Evolutionary conservation across 2,888 invertebrate species (phyloP), one percentile per base, ranked within the genome.

Genomic region (Heliconius ethilla): DNA sequence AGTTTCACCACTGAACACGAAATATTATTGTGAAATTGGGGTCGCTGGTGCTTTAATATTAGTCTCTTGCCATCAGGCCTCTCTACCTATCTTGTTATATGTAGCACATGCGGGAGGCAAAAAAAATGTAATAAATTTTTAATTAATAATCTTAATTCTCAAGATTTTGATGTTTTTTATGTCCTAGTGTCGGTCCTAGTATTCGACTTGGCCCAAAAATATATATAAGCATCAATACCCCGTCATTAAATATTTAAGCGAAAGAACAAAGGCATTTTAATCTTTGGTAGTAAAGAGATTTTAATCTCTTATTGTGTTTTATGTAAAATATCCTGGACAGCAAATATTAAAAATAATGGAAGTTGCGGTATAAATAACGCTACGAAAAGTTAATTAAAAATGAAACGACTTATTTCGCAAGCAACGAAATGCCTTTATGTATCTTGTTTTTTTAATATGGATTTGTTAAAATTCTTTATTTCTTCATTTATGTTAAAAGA

Each of bases 371-470:
- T 63, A 75, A 75, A 77, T 78, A 80, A 78, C 74, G 78, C 77
- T 67, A 78, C 75, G 74, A 65, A 77, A 76, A 78, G 62, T 79
- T 80, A 81, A 81, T 80, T 80, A 79, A 81, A 81, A 78, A 75
- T 40, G 72, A n/a, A 78, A 80, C 70, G 78, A 76, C 76, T 65
- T 72, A 76, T 76, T 80, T 78, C 66, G 59, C 29, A 65, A 74
- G 45, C 74, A 78, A 76, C 73, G 63, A 63, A 74, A 13, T 74
- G 75, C 70, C 70, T 72, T 76, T 66, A 75, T 75, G 62, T 66
- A 55, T 74, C 70, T 66, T 65, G 27, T 33, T 65, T 66, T 67
- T 55, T 77, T 67, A 67, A 55, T 59, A 75, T 65, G 15, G 11
- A 18, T 33, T 66, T 70, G 45, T 33, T 27, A 70, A n/a, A 62